These are phyloP conservation scores for Maccullochella peelii DNA, from an alignment of 2,113 vertebrate species.

Conservation along the genomic window DNA sequence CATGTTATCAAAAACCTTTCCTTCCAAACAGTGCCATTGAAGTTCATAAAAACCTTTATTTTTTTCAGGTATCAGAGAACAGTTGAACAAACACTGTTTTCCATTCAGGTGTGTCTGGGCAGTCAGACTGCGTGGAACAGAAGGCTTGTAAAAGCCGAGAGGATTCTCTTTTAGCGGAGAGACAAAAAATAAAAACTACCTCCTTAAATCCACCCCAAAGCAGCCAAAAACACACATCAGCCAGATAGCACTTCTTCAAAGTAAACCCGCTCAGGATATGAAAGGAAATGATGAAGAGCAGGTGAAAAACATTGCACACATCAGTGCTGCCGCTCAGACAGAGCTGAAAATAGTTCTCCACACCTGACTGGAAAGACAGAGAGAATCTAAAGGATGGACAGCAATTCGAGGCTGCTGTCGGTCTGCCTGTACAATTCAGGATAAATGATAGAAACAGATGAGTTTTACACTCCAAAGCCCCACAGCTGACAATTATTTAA, in stretches of 20 bases:
- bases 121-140: slow-evolving; percentile 38
- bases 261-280: slow-evolving; percentile 71
- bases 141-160: slow-evolving; percentile 53
- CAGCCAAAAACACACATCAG: slow-evolving; percentile 64
- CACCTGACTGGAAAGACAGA: slow-evolving; percentile 70
- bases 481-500: slow-evolving; percentile 69
- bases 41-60: slow-evolving; percentile 26
- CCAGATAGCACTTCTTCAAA: slow-evolving; percentile 69
- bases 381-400: slow-evolving; percentile 65
- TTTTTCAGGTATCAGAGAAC: slow-evolving; percentile 42
- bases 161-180: slow-evolving; percentile 50
- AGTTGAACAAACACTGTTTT: slow-evolving; percentile 42
- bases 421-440: slow-evolving; percentile 59
- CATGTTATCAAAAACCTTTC: slow-evolving; percentile 25
- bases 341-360: slow-evolving; percentile 74
- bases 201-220: slow-evolving; percentile 66
- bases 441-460: slow-evolving; percentile 67
- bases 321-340: slow-evolving; percentile 75
- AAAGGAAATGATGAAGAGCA: slow-evolving; percentile 82
- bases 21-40: slow-evolving; percentile 12
- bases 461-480: slow-evolving; percentile 61
- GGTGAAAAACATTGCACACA: slow-evolving; percentile 79
- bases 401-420: slow-evolving; percentile 51
- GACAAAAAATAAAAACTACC: slow-evolving; percentile 53
- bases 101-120: slow-evolving; percentile 35